phyloP scores from a whole-genome alignment of 2,797 vertebrate species.

The Acipenser oxyrinchus region DNA sequence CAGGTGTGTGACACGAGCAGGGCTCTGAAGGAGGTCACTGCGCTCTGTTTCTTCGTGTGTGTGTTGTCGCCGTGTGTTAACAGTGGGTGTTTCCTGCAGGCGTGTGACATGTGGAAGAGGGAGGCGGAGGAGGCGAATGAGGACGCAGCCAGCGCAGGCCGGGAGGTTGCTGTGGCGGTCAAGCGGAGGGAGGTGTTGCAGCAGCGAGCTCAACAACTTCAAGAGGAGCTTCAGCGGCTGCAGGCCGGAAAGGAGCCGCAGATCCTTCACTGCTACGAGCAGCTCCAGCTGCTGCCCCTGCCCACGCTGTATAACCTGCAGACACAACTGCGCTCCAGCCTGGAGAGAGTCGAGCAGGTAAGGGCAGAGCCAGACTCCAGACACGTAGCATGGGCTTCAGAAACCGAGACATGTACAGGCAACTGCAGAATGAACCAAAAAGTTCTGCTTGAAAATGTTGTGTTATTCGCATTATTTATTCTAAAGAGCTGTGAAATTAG shows the following conservation, averaged over 20 bases:
- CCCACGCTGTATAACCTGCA: slow-evolving; percentile 85
- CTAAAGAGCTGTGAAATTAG: too few relatives aligned
- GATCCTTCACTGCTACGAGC: slow-evolving; percentile 70
- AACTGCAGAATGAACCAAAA: not conserved
- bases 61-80: not conserved
- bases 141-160: slow-evolving; percentile 66
- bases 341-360: slow-evolving; percentile 93
- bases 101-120: slow-evolving; percentile 85
- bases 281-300: slow-evolving; percentile 80
- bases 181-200: slow-evolving; percentile 82
- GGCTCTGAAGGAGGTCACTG: not conserved
- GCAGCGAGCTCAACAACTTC: slow-evolving; percentile 76
- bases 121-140: slow-evolving; percentile 84
- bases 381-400: not conserved
- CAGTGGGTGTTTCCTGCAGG: slow-evolving; percentile 48
- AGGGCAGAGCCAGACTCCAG: slow-evolving; percentile 8
- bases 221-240: slow-evolving; percentile 84
- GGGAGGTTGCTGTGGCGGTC: slow-evolving; percentile 78
- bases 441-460: not conserved
- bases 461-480: too few relatives aligned
- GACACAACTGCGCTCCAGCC: slow-evolving; percentile 83
- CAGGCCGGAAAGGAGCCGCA: slow-evolving; percentile 72
- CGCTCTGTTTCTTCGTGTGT: not conserved
- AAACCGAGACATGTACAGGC: slow-evolving; percentile 1
- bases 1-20: too few relatives aligned